These are phyloP conservation scores for Brachyptera risi DNA, from an alignment of 2,888 invertebrate species.

Conservation along the genomic window DNA sequence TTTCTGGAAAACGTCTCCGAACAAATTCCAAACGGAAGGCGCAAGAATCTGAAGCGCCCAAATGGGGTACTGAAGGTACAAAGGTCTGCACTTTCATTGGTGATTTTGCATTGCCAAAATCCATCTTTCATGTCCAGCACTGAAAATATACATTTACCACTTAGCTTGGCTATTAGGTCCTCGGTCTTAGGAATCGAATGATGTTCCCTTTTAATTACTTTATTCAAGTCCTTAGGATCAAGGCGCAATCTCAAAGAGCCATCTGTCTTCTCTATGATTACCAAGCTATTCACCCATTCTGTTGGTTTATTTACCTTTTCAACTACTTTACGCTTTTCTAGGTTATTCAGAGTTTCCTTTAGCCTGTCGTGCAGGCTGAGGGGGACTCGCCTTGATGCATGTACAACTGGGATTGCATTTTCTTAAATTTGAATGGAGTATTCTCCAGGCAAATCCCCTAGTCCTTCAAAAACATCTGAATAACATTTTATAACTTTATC, in stretches of 20 bases:
- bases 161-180: conserved; percentile 7
- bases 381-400: background rate
- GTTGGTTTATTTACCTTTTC: too few species aligned
- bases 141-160: background rate
- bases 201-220: conserved; percentile 14
- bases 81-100: conserved; percentile 12
- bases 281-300: too few species aligned
- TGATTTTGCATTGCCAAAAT: conserved; percentile 21
- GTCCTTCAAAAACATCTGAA: background rate
- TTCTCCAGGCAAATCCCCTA: background rate
- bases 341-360: background rate
- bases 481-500: background rate
- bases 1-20: conserved; percentile 27
- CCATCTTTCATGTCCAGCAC: conserved; percentile 28
- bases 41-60: conserved; percentile 23
- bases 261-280: conserved; percentile 17
- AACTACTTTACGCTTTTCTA: background rate
- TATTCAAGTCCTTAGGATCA: conserved; percentile 17
- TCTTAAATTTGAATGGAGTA: background rate
- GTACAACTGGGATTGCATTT: background rate
- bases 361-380: background rate
- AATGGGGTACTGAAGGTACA: conserved; percentile 27
- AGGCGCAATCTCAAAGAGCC: conserved; percentile 14
- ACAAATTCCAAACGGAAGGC: conserved; percentile 27
- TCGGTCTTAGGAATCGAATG: background rate